These are phyloP conservation scores for Zoroaster sp. DNA, from an alignment of 53 echinoderm and acorn worm genomes.

Conservation along the genomic window DNA sequence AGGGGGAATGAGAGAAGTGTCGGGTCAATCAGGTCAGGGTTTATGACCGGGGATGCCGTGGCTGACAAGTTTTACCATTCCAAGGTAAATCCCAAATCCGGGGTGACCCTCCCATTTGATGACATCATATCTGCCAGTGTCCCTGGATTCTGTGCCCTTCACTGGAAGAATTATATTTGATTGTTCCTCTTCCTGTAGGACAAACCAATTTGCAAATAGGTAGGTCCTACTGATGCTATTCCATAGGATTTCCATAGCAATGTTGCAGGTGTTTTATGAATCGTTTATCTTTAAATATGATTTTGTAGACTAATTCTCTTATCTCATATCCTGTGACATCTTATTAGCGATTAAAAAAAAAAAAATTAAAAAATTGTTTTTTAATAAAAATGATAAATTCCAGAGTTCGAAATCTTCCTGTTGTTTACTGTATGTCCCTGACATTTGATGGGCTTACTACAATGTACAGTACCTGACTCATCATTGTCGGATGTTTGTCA, in stretches of 20 bases:
- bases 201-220: neutral
- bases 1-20: neutral
- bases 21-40: neutral
- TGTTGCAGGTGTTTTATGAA: too few species aligned
- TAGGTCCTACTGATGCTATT: too few species aligned
- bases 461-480: neutral
- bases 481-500: constrained; percentile 14
- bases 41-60: neutral
- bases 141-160: neutral
- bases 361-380: too few species aligned
- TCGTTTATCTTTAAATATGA: too few species aligned
- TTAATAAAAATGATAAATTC: too few species aligned
- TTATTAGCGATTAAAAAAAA: too few species aligned
- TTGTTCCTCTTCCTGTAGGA: neutral
- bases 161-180: neutral
- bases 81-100: neutral
- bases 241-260: too few species aligned
- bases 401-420: neutral
- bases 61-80: neutral
- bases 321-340: too few species aligned
- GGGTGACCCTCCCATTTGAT: neutral
- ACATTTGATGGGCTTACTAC: constrained; percentile 1
- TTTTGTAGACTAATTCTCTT: too few species aligned
- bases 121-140: neutral
- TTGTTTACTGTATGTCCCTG: neutral